phyloP scores from a whole-genome alignment of 1,140 invertebrate species.

The Uloborus diversus region DNA sequence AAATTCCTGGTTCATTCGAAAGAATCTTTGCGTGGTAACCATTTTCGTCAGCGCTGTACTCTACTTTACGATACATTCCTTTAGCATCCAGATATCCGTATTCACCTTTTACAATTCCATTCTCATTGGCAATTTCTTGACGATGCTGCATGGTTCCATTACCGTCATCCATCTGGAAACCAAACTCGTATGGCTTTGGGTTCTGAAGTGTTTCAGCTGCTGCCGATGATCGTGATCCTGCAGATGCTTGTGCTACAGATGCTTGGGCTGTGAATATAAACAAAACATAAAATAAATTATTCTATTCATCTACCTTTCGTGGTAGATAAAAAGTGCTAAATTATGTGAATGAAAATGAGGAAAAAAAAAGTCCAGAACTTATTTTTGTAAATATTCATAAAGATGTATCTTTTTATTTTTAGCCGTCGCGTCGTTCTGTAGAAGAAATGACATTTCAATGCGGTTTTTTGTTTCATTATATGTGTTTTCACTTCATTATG shows the following conservation, averaged over 20 bases:
- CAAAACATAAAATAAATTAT: neutral
- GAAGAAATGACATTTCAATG: too few species aligned
- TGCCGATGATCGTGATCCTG: neutral
- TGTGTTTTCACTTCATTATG: neutral
- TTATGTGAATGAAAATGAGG: neutral
- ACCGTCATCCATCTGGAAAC: slow-evolving; percentile 36
- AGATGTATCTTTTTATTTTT: neutral
- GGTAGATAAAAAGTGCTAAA: neutral
- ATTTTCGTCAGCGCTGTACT: slow-evolving; percentile 58
- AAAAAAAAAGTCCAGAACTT: neutral
- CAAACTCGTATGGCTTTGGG: slow-evolving; percentile 38
- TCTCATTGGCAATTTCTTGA: slow-evolving; percentile 57
- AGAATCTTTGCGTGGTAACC: slow-evolving; percentile 58
- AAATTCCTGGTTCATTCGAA: slow-evolving; percentile 59
- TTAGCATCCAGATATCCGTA: slow-evolving; percentile 57
- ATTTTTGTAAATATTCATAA: neutral
- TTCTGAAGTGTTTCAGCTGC: neutral
- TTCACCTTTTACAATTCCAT: slow-evolving; percentile 56
- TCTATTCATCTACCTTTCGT: neutral
- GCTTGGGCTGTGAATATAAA: neutral
- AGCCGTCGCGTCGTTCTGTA: too few species aligned
- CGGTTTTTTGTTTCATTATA: too few species aligned
- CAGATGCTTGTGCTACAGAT: neutral
- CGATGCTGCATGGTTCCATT: slow-evolving; percentile 21
- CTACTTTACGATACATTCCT: slow-evolving; percentile 56